phyloP scores from a whole-genome alignment of 2,888 invertebrate genomes.

The Erannis defoliaria region DNA sequence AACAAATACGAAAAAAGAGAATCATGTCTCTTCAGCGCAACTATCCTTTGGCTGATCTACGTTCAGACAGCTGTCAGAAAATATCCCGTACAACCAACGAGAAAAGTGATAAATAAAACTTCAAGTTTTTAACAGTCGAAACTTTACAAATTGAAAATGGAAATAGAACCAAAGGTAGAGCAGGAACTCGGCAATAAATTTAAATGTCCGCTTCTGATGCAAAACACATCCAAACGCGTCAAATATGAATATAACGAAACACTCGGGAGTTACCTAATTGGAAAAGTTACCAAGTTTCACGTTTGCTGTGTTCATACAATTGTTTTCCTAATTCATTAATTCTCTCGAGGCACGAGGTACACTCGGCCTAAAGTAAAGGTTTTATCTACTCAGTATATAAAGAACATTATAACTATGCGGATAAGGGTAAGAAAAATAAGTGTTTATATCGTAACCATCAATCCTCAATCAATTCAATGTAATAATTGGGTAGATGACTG shows the following conservation, averaged over 20 bases:
- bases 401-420: not conserved
- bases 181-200: slow-evolving; percentile 7
- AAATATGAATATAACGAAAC: slow-evolving; percentile 5
- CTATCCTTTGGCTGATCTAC: no score
- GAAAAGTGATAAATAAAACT: no score
- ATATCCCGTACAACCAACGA: no score
- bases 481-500: no score
- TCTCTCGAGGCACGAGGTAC: not conserved
- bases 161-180: not conserved
- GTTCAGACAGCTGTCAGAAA: no score
- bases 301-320: not conserved
- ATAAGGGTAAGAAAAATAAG: no score
- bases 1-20: no score
- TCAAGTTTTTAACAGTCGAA: not conserved
- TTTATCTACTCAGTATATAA: not conserved
- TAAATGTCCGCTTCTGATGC: slow-evolving; percentile 4
- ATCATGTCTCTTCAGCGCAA: no score
- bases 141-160: slow-evolving; percentile 10
- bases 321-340: slow-evolving; percentile 19
- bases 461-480: no score
- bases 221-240: slow-evolving; percentile 6
- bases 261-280: slow-evolving; percentile 13
- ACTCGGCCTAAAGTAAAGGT: not conserved
- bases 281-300: slow-evolving; percentile 14
- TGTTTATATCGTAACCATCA: no score